Base-by-base conservation (phyloP, 2,113 vertebrate species). In the Lethenteron camtschaticum region DNA sequence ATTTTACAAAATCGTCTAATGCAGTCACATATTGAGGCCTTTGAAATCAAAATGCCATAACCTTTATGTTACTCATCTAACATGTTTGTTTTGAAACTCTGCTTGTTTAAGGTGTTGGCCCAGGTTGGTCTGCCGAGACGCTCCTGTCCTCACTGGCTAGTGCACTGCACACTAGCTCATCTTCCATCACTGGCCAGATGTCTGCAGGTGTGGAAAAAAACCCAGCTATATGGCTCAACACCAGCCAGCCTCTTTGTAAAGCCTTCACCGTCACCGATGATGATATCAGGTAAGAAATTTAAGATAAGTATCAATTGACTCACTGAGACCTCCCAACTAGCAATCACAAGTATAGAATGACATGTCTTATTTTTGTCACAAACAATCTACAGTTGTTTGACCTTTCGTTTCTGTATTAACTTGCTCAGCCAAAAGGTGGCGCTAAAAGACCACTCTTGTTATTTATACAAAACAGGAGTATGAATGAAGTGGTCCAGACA, bases 201-300 rank as follows among this genome's bases (percentile, higher is more conserved):
- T 99, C 94, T 0, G 94, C 92, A 0, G 94, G 90, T 0, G 94
- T 99, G 63, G 94, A 99, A 79, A 99, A 99, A 81, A 99, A 97
- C 74, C 94, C 94, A 0, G 94, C 91, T 0, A 90, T 99, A 0
- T 99, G 94, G 94, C 85, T 99, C 1, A 99, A 99, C 79, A 97
- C 94, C 0, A 77, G 89, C 0, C 94, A 99, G 80, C 94, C 94
- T 0, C 87, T 99, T 55, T 99, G 94, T 82, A 99, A 95, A 75
- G 92, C 91, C 9, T 99, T 99, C 75, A 92, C 95, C 72, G 94
- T 99, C 77, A 99, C 94, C 0, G 94, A 99, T 12, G 94, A 99
- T 73, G 94, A 99, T 75, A 99, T 99, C 77, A 87, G 91, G 94
- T 96, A 78, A 10, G 70, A 16, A 12, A 6, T 1, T 11, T 18